Conservation (phyloP, 1,140 invertebrate species). For the Mycetomoellerius zeteki region DNA sequence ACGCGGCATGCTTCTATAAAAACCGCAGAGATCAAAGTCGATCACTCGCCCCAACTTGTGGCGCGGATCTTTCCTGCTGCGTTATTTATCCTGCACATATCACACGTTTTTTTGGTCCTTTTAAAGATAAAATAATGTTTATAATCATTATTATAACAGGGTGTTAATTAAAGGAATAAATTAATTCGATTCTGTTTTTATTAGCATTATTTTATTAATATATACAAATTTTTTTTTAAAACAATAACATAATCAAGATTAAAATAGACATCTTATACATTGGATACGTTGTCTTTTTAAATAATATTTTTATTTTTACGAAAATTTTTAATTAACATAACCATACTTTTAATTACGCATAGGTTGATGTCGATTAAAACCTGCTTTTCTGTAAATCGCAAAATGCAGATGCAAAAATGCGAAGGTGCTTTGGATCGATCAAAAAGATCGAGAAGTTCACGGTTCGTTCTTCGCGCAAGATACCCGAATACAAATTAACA, state of each 20-base stretch:
- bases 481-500: conserved; percentile 85
- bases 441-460: conserved; percentile 62
- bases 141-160: not conserved
- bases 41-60: conserved; percentile 48
- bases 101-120: conserved; percentile 15
- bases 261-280: conserved; percentile 7
- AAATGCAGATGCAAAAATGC: not conserved
- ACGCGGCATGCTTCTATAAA: conserved; percentile 71
- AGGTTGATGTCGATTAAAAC: not conserved
- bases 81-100: conserved; percentile 73
- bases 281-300: not conserved
- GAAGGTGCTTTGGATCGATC: conserved; percentile 49
- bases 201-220: not conserved
- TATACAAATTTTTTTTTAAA: not conserved
- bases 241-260: not conserved
- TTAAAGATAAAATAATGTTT: conserved; percentile 6
- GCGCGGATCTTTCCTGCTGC: conserved; percentile 50
- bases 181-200: not conserved
- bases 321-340: not conserved
- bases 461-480: conserved; percentile 60
- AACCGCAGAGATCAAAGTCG: conserved; percentile 78
- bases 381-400: conserved; percentile 42
- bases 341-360: not conserved
- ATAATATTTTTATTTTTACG: not conserved
- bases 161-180: not conserved